Conservation (phyloP, 2,797 vertebrate genomes). For the Mormyrus hasselquistii region DNA sequence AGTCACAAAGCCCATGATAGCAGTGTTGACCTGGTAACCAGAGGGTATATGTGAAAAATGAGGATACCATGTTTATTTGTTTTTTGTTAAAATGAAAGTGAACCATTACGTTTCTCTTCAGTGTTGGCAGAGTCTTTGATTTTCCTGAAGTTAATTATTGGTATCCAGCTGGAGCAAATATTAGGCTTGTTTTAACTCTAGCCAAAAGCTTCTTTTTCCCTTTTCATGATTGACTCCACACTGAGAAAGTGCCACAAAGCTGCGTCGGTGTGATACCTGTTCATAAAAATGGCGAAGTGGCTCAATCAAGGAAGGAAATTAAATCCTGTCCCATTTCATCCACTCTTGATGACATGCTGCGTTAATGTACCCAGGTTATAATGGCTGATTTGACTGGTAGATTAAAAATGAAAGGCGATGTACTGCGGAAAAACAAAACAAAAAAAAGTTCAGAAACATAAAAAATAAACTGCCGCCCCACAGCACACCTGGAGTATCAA, state of each 20-base stretch:
- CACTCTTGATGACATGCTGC: background rate
- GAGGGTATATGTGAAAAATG: background rate
- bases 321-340: background rate
- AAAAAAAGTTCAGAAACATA: background rate
- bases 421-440: background rate
- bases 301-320: background rate
- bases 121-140: background rate
- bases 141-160: background rate
- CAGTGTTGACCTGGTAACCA: background rate
- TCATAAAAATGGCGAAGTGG: background rate
- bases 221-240: slow-evolving; percentile 4
- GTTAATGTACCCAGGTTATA: background rate
- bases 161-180: background rate
- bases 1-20: background rate
- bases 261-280: background rate
- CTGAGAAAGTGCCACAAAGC: background rate
- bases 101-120: background rate
- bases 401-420: background rate
- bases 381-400: background rate
- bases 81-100: background rate
- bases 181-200: background rate
- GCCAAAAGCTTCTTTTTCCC: background rate
- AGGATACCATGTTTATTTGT: background rate
- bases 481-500: background rate
- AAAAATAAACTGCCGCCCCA: background rate